Conservation (phyloP, 2,113 vertebrate species). For the Corydoras maculifer region DNA sequence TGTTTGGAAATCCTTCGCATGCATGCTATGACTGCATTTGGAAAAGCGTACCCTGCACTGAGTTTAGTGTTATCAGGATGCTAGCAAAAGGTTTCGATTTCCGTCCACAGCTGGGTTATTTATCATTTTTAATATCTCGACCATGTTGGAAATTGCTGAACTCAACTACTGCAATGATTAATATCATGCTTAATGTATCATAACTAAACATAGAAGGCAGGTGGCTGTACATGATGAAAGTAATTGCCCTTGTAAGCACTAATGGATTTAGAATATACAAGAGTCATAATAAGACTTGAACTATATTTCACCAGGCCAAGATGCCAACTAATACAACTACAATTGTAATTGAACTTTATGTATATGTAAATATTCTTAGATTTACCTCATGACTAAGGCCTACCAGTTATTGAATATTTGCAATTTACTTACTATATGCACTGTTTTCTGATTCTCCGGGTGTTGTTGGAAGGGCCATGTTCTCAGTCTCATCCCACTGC, state of each 20-base stretch:
- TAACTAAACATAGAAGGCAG: conserved; percentile 17
- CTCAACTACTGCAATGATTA: conserved; percentile 20
- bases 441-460: conserved; percentile 46
- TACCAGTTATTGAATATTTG: background rate
- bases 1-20: conserved; percentile 63
- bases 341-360: background rate
- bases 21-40: conserved; percentile 56
- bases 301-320: background rate
- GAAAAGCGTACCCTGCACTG: conserved; percentile 44
- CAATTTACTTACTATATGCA: conserved; percentile 53
- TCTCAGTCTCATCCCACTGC: conserved; percentile 49
- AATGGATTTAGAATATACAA: background rate
- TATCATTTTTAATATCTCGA: conserved; percentile 29
- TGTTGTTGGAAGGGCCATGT: background rate
- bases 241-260: background rate
- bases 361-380: background rate
- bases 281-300: background rate
- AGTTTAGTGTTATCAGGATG: conserved; percentile 29
- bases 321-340: background rate
- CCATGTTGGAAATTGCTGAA: conserved; percentile 35
- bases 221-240: background rate
- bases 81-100: conserved; percentile 28
- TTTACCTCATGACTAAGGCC: background rate
- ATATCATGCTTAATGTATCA: conserved; percentile 24
- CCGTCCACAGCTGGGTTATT: conserved; percentile 24